These are phyloP conservation scores for Sphaerodactylus townsendi DNA, from an alignment of 2,113 vertebrate species.

Conservation along the genomic window DNA sequence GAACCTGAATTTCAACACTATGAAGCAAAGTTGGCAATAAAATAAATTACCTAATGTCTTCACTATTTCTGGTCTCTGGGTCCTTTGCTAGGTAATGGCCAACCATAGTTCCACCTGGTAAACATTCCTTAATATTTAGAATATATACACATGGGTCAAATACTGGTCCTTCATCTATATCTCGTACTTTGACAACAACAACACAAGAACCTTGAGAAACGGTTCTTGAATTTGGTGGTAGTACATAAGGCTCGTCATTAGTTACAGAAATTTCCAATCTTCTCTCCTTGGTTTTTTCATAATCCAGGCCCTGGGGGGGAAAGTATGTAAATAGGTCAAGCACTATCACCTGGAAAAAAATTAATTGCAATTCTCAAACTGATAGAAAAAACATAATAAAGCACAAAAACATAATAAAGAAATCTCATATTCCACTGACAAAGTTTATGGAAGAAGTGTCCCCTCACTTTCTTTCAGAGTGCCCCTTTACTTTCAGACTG, in stretches of 20 bases:
- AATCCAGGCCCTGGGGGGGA: conserved; percentile 79
- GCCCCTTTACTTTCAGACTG: not conserved
- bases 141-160: conserved; percentile 73
- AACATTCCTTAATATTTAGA: conserved; percentile 79
- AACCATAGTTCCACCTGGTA: conserved; percentile 69
- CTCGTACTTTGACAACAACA: conserved; percentile 73
- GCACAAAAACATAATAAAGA: too few relatives aligned
- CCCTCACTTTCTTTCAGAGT: not conserved
- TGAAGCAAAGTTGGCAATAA: conserved; percentile 4
- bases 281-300: conserved; percentile 71
- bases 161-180: conserved; percentile 85
- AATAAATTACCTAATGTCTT: conserved; percentile 79
- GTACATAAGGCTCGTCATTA: conserved; percentile 79
- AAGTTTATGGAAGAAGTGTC: not conserved
- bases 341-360: not conserved
- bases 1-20: not conserved
- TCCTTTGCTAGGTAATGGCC: conserved; percentile 79
- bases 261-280: conserved; percentile 77
- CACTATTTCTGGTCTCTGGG: conserved; percentile 80
- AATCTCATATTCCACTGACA: not conserved
- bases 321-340: conserved; percentile 23
- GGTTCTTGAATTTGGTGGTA: conserved; percentile 54
- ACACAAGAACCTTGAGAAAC: conserved; percentile 70
- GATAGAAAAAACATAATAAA: not conserved
- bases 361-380: fast-evolving